Base-by-base conservation (phyloP, 1,140 invertebrate species). In the Sitobion miscanthi region DNA sequence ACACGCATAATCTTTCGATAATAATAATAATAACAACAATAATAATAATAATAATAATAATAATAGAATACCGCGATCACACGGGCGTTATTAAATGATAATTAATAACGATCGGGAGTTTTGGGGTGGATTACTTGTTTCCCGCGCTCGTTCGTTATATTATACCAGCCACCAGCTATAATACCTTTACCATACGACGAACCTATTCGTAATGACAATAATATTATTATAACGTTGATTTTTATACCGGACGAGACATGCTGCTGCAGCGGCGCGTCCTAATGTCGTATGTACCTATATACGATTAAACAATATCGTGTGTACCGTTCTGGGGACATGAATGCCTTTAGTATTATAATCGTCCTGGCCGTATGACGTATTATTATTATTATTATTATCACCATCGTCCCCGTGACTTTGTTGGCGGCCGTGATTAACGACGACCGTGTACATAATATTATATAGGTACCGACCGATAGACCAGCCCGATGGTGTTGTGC, bases 371-470 rank as follows among this genome's bases (percentile, higher is more conserved):
- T 77, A 77, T n/a, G n/a, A 5, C 62, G 30, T 54, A 54, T 54
- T 54, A 54, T 54, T 52, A 52, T 69, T 69, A 69, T 69, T 17
- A 57, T 25, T 2, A 57, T 57, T 2, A 17, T 77, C 30, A 77
- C 30, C 62, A 14, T 30, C 14, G 86, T 52, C 35, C 83, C 21
- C 83, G 83, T 20, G 47, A 25, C 30, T 45, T 14, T 52, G 21
- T 88, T 54, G 25, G 82, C 38, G 38, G 23, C 45, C n/a, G 87
- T 89, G 87, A 89, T 89, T 89, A 89, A 89, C 87, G 87, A 89
- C 87, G 47, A 45, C 38, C 42, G 42, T 25, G 35, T 45, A 69
- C 62, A 69, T 69, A 69, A n/a, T 69, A 69, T n/a, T 77, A 20
- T 35, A 77, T 83, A 83, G n/a, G 82, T 38, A 38, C 20, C 35